phyloP scores from a whole-genome alignment of 2,888 invertebrate species.

The Cyclophora albipunctata region DNA sequence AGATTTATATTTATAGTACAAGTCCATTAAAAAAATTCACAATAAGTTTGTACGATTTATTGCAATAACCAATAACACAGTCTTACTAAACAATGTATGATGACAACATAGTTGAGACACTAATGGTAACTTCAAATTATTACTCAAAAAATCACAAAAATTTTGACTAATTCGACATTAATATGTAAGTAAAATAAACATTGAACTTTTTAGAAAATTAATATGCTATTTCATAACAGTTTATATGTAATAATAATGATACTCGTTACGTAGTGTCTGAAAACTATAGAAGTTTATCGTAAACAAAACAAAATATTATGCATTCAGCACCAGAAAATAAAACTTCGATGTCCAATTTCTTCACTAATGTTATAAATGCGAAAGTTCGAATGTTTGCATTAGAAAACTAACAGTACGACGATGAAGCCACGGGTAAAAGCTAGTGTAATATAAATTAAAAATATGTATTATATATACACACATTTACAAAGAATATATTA shows the following conservation, averaged over 20 bases:
- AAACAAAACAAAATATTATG: conserved; percentile 42
- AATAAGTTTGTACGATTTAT: conserved; percentile 63
- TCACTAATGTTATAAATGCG: conserved; percentile 37
- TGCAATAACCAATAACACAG: conserved; percentile 70
- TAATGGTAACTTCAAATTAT: conserved; percentile 66
- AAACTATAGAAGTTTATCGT: background rate
- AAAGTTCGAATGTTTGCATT: too few species aligned
- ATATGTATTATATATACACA: conserved; percentile 53
- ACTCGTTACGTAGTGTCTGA: conserved; percentile 19
- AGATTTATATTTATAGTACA: too few species aligned
- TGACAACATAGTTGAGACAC: conserved; percentile 57
- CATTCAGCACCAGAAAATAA: conserved; percentile 54
- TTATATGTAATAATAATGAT: too few species aligned
- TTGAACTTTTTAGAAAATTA: too few species aligned
- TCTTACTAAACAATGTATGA: conserved; percentile 64
- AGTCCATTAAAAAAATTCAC: too few species aligned
- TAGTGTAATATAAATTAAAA: conserved; percentile 35
- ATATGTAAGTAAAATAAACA: conserved; percentile 24
- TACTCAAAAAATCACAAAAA: conserved; percentile 48
- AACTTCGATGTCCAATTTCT: conserved; percentile 34
- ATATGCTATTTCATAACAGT: too few species aligned
- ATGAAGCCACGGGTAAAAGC: too few species aligned
- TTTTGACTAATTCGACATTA: conserved; percentile 46
- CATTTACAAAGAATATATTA: conserved; percentile 48
- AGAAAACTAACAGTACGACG: too few species aligned